Evolutionary conservation across 2,797 vertebrate species (phyloP).

Genomic region (Mormyrops boulengeri): DNA sequence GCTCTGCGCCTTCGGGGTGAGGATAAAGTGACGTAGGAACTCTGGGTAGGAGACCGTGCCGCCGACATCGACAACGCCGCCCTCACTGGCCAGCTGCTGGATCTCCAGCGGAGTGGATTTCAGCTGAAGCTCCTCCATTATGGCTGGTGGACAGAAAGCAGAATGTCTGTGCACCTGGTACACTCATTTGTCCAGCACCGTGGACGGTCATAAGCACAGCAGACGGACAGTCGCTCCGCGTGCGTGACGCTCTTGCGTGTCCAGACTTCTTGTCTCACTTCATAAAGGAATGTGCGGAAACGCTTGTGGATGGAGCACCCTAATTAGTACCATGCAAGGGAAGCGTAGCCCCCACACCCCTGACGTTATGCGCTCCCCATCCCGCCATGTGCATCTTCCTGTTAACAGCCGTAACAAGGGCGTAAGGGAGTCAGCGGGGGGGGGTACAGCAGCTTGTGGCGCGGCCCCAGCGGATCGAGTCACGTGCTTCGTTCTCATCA

Average conservation of each 20-base stretch:
- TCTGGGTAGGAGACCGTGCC: conserved; percentile 54
- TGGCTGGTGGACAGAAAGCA: conserved; percentile 38
- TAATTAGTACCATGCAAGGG: background rate
- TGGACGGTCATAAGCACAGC: background rate
- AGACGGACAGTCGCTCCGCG: background rate
- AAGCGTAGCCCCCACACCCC: background rate
- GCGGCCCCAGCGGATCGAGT: background rate
- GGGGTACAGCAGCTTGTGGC: background rate
- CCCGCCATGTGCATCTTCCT: background rate
- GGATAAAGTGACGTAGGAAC: conserved; percentile 60
- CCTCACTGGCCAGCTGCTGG: conserved; percentile 53
- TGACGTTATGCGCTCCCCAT: background rate
- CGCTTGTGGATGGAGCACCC: background rate
- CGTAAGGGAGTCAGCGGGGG: no score
- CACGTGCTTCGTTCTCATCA: background rate
- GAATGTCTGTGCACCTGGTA: background rate
- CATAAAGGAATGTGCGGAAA: background rate
- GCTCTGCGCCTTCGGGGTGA: conserved; percentile 49
- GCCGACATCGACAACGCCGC: conserved; percentile 41
- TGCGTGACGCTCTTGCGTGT: background rate
- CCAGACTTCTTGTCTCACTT: background rate
- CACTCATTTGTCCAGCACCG: background rate
- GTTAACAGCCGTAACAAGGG: background rate
- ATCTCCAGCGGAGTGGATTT: conserved; percentile 50
- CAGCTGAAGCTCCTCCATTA: conserved; percentile 47